Evolutionary conservation across 2,797 vertebrate species (phyloP).

Genomic region (Galago senegalensis): DNA sequence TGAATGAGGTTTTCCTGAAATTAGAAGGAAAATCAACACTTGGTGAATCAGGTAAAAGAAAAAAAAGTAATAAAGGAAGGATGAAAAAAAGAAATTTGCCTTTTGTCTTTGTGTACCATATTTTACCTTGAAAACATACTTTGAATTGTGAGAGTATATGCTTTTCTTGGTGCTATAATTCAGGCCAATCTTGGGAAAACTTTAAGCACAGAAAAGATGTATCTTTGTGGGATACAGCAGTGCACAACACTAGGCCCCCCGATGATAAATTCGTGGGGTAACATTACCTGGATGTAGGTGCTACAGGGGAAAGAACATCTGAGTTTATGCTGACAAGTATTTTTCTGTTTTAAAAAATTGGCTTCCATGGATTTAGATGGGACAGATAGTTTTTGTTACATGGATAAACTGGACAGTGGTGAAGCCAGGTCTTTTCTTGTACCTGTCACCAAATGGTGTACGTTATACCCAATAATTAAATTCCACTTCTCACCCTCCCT

Average conservation of each 20-base stretch:
- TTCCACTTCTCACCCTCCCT: neutral
- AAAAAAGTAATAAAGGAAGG: neutral
- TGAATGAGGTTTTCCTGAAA: slow-evolving; percentile 94
- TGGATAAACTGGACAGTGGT: neutral
- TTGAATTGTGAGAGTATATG: neutral
- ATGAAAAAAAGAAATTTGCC: neutral
- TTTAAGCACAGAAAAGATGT: neutral
- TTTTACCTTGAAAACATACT: slow-evolving; percentile 52
- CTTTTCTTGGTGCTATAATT: neutral
- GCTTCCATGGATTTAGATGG: neutral
- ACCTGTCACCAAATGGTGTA: neutral
- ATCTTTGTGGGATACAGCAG: neutral
- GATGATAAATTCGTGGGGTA: neutral
- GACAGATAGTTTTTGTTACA: neutral
- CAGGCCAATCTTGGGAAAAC: neutral
- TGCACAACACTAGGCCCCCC: neutral
- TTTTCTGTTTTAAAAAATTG: neutral
- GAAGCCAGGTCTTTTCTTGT: neutral
- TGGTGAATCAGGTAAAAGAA: slow-evolving; percentile 91
- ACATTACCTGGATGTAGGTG: neutral
- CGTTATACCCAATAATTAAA: neutral
- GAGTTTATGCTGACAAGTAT: neutral
- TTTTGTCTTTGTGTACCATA: neutral
- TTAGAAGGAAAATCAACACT: slow-evolving; percentile 92
- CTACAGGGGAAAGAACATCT: neutral